Percentiles rank a stretch among this genome's conserved stretches.
Conservation (phyloP, 2,888 invertebrate genomes). For the Resseliella maxima region DNA sequence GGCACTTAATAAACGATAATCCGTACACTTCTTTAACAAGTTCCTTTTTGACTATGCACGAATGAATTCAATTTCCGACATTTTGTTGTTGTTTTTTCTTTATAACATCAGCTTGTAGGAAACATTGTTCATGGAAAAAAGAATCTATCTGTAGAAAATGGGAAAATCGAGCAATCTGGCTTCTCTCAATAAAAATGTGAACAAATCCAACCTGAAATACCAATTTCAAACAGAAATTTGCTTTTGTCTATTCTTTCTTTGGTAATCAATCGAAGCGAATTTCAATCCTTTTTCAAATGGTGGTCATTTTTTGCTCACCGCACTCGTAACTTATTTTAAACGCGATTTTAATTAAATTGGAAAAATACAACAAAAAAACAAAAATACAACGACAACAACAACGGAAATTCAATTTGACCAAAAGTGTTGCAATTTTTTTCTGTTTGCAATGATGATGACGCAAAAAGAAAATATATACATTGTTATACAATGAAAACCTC, state of each 20-base stretch:
- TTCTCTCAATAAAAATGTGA: too few relatives aligned
- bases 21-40: background rate
- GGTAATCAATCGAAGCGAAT: background rate
- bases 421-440: background rate
- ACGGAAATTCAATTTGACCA: background rate
- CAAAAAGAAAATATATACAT: background rate
- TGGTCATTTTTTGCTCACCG: background rate
- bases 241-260: background rate
- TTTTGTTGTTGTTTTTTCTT: too few relatives aligned
- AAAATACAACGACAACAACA: background rate
- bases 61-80: background rate
- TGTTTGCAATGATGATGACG: background rate
- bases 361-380: background rate
- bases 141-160: too few relatives aligned
- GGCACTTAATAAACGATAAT: background rate
- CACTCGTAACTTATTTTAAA: background rate
- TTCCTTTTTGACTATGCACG: background rate
- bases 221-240: too few relatives aligned
- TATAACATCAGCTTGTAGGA: background rate
- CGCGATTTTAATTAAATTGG: background rate
- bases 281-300: background rate
- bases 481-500: slow-evolving; percentile 23
- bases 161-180: too few relatives aligned
- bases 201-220: too few relatives aligned
- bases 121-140: background rate